Evolutionary conservation across 1,140 invertebrate genomes (phyloP).

Genomic region (Aphidius gifuensis): DNA sequence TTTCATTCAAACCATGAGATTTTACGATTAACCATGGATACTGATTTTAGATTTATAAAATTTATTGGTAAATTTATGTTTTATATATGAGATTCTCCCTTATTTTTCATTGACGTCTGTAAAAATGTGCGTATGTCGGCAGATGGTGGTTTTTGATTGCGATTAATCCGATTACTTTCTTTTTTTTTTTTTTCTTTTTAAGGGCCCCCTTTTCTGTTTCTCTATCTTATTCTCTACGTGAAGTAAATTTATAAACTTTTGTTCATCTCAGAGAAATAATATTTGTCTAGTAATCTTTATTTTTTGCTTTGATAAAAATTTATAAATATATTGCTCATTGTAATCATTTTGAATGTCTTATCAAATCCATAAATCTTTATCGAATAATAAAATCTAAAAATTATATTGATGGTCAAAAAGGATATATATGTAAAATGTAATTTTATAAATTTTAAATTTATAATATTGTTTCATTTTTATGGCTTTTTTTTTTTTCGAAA

Average conservation of each 20-base stretch:
- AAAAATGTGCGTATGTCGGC: constrained; percentile 17
- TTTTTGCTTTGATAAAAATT: no score
- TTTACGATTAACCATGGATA: constrained; percentile 34
- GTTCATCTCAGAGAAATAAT: no score
- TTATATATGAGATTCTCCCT: not conserved
- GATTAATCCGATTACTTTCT: constrained; percentile 46
- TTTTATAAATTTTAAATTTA: not conserved
- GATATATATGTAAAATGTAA: not conserved
- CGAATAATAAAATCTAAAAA: no score
- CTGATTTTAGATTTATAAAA: constrained; percentile 52
- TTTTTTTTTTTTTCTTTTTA: constrained; percentile 10
- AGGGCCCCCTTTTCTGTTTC: constrained; percentile 4
- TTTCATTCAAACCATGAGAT: constrained; percentile 14
- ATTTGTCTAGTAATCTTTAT: no score
- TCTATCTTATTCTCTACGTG: not conserved
- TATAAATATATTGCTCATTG: no score
- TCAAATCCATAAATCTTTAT: no score
- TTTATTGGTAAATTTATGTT: constrained; percentile 37
- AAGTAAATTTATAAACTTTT: not conserved
- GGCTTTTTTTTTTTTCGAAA: not conserved
- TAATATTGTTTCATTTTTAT: constrained; percentile 7
- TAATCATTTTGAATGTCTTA: no score
- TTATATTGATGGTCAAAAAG: not conserved
- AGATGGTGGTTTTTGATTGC: constrained; percentile 42
- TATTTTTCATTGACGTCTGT: constrained; percentile 12